A percentile compares a stretch with the other conserved stretches of the same genome.
phyloP scores from a whole-genome alignment of 2,113 vertebrate genomes.

The Bambusicola thoracicus region DNA sequence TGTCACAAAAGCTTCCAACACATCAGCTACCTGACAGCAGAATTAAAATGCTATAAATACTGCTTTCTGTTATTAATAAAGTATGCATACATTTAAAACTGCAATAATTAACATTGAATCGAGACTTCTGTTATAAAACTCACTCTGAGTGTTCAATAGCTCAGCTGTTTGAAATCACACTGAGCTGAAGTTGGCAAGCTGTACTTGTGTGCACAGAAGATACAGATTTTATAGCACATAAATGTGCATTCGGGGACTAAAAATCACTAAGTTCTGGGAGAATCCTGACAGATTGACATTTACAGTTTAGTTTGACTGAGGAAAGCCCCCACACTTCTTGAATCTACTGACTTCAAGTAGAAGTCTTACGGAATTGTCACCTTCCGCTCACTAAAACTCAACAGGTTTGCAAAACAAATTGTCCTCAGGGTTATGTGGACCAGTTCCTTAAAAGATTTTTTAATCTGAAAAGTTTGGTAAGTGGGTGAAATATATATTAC shows the following conservation, averaged over 20 bases:
- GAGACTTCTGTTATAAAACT: conserved; percentile 37
- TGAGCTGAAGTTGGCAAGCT: conserved; percentile 22
- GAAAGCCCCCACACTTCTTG: background rate
- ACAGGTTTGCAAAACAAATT: background rate
- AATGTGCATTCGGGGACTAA: background rate
- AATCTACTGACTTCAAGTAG: background rate
- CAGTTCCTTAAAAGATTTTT: background rate
- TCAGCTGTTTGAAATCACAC: conserved; percentile 55
- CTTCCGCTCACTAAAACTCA: background rate
- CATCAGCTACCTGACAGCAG: background rate
- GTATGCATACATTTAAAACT: background rate
- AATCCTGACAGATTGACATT: background rate
- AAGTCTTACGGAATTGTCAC: background rate
- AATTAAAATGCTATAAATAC: background rate
- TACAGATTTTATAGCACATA: background rate
- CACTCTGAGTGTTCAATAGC: conserved; percentile 13
- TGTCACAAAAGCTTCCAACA: background rate
- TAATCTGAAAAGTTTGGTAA: background rate
- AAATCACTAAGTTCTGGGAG: background rate
- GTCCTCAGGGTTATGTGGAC: background rate
- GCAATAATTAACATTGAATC: conserved; percentile 10
- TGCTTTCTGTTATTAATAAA: background rate
- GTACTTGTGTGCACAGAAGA: background rate
- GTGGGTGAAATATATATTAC: background rate
- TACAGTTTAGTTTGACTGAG: background rate